Evolutionary conservation across 2,797 vertebrate genomes (phyloP), one percentile per base, ranked within the genome.

Genomic region (Hozukius guyotensis): DNA sequence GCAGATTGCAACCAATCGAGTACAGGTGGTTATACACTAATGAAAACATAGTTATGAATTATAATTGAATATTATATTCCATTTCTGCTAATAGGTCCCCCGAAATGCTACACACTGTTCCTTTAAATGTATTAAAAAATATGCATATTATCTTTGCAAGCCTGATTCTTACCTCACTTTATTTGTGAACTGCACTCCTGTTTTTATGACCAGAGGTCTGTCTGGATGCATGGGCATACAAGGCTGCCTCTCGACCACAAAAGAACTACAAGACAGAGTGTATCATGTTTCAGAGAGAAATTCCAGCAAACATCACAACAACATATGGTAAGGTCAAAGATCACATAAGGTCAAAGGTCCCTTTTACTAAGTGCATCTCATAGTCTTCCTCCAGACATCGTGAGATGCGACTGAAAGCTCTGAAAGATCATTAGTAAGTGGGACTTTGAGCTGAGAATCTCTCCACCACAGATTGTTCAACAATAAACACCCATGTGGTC

Each of bases 151-250:
- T 27, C 14, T 14, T 4, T 55, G 1, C 6, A 8, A 61, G 18
- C 1, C 14, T 42, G 22, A 42, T 5, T 65, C 77, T 80, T 75
- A 95, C 99, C 99, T 98, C 93, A 99, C 98, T 99, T 99, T 99
- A 52, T 98, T 99, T 88, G 99, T 99, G 91, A 99, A 99, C 95
- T 99, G 99, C 63, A 99, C 99, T 0, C 99, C 98, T 0, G 99
- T 99, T 94, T 99, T 99, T 89, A 99, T 99, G 89, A 99, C 98
- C 2, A 99, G 91, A 1, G 99, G 99, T 80, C 98, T 96, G 95
- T 99, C 98, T 0, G 99, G 99, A 79, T 99, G 99, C 98, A 99
- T 99, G 67, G 99, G 99, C 99, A 99, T 99, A 79, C 99, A 99
- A 1, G 99, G 99, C 92, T 99, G 99, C 77, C 98, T 94, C 89